Percentiles rank a stretch among this genome's conserved stretches.
phyloP scores from a whole-genome alignment of 2,113 vertebrate species.

The Uria lomvia region DNA sequence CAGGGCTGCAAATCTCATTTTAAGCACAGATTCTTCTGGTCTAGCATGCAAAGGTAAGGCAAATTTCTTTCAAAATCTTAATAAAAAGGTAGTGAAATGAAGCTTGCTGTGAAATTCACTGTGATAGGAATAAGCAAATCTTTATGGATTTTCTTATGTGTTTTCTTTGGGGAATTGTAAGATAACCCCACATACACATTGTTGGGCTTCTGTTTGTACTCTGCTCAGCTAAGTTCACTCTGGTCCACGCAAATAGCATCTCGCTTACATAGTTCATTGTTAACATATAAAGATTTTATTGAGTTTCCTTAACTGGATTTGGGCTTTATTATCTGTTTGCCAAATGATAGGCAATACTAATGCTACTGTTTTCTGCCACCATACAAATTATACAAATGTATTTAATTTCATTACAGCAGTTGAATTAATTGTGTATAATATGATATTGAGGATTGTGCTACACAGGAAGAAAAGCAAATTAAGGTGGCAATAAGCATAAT shows the following conservation, averaged over 20 bases:
- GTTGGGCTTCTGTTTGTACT: neutral
- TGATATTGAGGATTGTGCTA: neutral
- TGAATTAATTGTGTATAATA: constrained; percentile 50
- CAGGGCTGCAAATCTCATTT: neutral
- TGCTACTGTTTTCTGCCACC: neutral
- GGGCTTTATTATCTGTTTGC: constrained; percentile 17
- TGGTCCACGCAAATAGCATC: neutral
- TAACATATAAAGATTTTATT: neutral
- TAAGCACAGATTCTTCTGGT: neutral
- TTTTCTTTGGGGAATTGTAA: neutral
- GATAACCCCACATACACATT: neutral
- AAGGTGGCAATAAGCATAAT: constrained; percentile 35
- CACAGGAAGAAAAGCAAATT: constrained; percentile 28
- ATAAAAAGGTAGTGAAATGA: neutral
- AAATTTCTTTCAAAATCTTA: neutral
- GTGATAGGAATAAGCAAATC: neutral
- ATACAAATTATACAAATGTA: constrained; percentile 30
- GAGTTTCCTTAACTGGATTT: constrained; percentile 26
- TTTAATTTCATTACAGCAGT: constrained; percentile 47
- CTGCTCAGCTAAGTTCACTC: neutral
- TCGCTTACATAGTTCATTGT: neutral
- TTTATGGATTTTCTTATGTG: neutral
- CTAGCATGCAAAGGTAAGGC: neutral
- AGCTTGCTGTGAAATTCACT: neutral
- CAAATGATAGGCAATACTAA: neutral